phyloP scores from a whole-genome alignment of 2,888 invertebrate species.

The Aleiodes testaceus region DNA sequence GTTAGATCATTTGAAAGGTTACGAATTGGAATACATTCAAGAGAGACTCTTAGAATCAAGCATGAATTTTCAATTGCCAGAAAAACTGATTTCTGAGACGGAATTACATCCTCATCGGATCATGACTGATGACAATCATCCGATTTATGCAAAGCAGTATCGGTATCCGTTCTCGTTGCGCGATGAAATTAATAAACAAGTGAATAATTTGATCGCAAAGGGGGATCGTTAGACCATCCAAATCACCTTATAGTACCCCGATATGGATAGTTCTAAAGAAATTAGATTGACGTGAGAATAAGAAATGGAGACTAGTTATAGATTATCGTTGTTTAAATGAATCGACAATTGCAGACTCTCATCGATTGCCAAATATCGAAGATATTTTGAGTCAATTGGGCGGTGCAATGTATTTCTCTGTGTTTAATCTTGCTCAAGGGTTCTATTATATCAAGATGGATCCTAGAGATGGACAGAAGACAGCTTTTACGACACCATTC shows the following conservation, averaged over 20 bases:
- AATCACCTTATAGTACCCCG: background rate
- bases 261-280: background rate
- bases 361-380: background rate
- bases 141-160: background rate
- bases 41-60: too few species aligned
- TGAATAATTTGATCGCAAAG: background rate
- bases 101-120: background rate
- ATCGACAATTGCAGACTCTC: background rate
- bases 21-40: too few species aligned
- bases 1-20: too few species aligned
- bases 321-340: background rate
- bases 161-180: background rate
- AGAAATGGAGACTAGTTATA: background rate
- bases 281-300: background rate
- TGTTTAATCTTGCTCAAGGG: background rate
- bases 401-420: background rate
- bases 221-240: background rate
- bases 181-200: conserved; percentile 1
- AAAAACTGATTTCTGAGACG: background rate
- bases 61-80: background rate
- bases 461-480: background rate
- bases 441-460: background rate
- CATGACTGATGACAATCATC: background rate
- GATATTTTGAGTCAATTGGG: background rate
- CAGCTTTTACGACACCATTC: background rate